A percentile compares a stretch with the other conserved stretches of the same genome.
These are phyloP conservation scores for Acromyrmex echinatior DNA, from an alignment of 1,140 invertebrate genomes.

Conservation along the genomic window DNA sequence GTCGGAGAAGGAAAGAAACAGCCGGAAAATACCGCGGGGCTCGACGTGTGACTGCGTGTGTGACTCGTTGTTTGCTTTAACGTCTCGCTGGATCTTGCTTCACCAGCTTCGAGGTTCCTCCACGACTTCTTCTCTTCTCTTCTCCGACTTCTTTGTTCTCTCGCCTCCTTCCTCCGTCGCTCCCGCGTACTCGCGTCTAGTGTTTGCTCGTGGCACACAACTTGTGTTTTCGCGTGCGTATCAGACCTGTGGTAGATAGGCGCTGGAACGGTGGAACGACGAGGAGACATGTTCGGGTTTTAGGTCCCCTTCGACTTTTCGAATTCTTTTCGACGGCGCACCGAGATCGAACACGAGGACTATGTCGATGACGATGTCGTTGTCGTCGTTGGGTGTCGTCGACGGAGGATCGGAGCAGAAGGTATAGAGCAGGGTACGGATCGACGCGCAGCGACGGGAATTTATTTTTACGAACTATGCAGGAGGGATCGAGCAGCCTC, in stretches of 20 bases:
- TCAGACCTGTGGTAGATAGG: constrained; percentile 70
- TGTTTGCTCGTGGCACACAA: constrained; percentile 82
- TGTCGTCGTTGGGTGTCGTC: constrained; percentile 49
- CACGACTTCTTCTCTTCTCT: constrained; percentile 60
- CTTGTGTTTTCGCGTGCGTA: constrained; percentile 79
- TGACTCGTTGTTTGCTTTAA: constrained; percentile 82
- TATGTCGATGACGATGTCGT: constrained; percentile 41
- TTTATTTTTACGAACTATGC: constrained; percentile 84
- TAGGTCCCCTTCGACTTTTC: constrained; percentile 64
- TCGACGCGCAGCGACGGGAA: constrained; percentile 72
- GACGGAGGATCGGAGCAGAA: constrained; percentile 31
- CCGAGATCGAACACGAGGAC: neutral
- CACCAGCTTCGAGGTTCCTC: constrained; percentile 59
- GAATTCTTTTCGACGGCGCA: constrained; percentile 62
- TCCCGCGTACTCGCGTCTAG: constrained; percentile 61
- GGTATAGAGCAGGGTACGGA: constrained; percentile 50
- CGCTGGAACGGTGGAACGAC: constrained; percentile 18
- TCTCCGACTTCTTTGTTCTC: constrained; percentile 50
- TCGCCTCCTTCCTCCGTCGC: constrained; percentile 26
- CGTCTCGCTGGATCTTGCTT: constrained; percentile 78
- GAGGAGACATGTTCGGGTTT: constrained; percentile 38
- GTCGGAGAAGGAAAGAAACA: neutral
- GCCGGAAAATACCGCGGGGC: constrained; percentile 29
- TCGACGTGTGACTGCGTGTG: constrained; percentile 76
- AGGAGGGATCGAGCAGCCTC: constrained; percentile 71